Evolutionary conservation across 2,797 vertebrate genomes (phyloP).

Genomic region (Chrysocyon brachyurus): DNA sequence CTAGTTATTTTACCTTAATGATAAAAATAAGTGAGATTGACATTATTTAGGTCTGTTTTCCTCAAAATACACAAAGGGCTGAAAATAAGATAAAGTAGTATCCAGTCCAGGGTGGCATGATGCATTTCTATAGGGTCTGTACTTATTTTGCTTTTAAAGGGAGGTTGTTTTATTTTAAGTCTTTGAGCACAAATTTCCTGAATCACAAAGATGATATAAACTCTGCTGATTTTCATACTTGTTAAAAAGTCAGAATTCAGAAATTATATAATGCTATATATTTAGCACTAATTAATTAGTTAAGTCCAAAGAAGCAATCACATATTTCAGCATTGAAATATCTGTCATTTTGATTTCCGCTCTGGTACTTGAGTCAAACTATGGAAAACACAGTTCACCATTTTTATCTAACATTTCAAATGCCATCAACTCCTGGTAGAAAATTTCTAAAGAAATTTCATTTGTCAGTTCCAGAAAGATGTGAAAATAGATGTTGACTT

Average conservation of each 20-base stretch:
- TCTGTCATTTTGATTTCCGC: neutral
- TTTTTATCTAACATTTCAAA: conserved; percentile 37
- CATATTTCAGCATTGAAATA: neutral
- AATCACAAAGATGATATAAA: neutral
- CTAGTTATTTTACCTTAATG: neutral
- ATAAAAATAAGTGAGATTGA: neutral
- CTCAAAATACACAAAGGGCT: neutral
- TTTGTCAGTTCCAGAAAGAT: neutral
- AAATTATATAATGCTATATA: neutral
- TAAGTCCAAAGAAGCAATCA: neutral
- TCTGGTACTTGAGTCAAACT: neutral
- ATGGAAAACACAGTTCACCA: neutral
- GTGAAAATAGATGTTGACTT: neutral
- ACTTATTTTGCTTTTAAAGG: neutral
- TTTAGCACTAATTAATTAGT: neutral
- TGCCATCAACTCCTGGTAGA: neutral
- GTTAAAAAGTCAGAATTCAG: neutral
- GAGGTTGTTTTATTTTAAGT: neutral
- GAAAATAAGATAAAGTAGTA: neutral
- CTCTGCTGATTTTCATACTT: neutral
- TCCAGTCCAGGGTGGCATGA: neutral
- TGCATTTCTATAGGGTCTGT: neutral
- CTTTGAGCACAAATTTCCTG: neutral
- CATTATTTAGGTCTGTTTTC: neutral
- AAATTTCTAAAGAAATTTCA: neutral